Evolutionary conservation across 2,797 vertebrate genomes (phyloP), one percentile per base, ranked within the genome.

Genomic region (Psittacula echo): DNA sequence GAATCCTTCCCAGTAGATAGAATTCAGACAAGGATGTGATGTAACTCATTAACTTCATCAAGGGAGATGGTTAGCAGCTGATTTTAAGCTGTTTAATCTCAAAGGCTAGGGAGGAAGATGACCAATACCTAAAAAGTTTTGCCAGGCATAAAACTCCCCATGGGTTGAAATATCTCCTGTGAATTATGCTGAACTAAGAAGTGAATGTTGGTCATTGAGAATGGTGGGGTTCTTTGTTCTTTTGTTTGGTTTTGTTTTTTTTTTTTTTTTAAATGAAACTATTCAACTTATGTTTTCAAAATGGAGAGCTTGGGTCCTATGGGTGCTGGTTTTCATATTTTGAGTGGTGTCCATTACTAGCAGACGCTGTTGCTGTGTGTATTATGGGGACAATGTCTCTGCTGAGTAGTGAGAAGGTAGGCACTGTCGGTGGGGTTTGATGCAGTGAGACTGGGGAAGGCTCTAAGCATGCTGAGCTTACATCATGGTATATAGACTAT

Each of bases 1-100:
- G n/a, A 65, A 87, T 80, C 51, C n/a, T 67, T 87, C 47, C 34
- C 30, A 58, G 29, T 27, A 89, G 34, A 45, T 53, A 41, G 27
- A 29, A 78, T 80, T 90, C 61, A 89, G 45, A 22, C 66, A 39
- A 87, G 29, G 26, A 9, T 6, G 2, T 93, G 67, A 74, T 0
- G 1, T 60, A 44, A 44, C 39, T 85, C 64, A 79, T 79, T 65
- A 86, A 13, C 26, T 84, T 71, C 20, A 39, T 85, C 64, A 82
- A 64, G 51, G 24, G 54, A 78, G 27, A 79, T 73, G 58, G 85
- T 88, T 90, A 84, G 72, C 54, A 91, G 37, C 23, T 81, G 73
- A 10, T 27, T 81, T 84, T 72, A 68, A 91, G 54, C n/a, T 90
- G 26, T 65, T 92, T 54, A 70, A 47, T 78, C 42, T 88, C 60